Evolutionary conservation across 1,140 invertebrate species (phyloP), one percentile per base, ranked within the genome.

Genomic region (Penaeus vannamei): DNA sequence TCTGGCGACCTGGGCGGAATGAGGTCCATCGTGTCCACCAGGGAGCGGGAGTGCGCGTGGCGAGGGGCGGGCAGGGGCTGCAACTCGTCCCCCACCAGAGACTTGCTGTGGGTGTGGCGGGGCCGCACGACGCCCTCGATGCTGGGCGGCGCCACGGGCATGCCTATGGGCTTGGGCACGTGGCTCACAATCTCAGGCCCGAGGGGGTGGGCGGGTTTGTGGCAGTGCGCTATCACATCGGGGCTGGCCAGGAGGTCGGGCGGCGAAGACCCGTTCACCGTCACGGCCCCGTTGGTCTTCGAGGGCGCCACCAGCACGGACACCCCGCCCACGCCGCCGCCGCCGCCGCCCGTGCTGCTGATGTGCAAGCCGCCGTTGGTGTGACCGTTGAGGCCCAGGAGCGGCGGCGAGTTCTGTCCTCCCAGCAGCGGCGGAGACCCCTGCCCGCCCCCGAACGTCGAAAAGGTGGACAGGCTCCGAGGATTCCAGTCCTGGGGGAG

Each of bases 381-480:
- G 86, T 87, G 86, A 29, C 86, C 86, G 64, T 88, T 88, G 42
- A 88, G n/a, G 66, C 87, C 87, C 26, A 32, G 76, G 81, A 84
- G 90, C 20, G 84, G 83, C 23, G 88, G 80, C 23, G 90, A 80
- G 32, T 69, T 60, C 86, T 87, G 66, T n/a, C 91, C 91, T 26
- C 86, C 86, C 26, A 32, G 76, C 53, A 84, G 90, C 12, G 83
- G 83, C 23, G 88, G 80, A 42, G 90, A 80, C 32, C 79, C 69
- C 83, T 87, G 66, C 36, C 91, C 91, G 46, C 92, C 91, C 46
- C 92, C 91, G 87, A 93, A 93, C 23, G 93, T 93, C 69, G 93
- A 93, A 91, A 93, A 93, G 53, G 91, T 92, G 29, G 92, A 93
- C n/a, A 93, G 87, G 60, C 91, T 92, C 26, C 93, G 92, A 46